Conservation (phyloP, 1,140 invertebrate species). For the Cydia fagiglandana region DNA sequence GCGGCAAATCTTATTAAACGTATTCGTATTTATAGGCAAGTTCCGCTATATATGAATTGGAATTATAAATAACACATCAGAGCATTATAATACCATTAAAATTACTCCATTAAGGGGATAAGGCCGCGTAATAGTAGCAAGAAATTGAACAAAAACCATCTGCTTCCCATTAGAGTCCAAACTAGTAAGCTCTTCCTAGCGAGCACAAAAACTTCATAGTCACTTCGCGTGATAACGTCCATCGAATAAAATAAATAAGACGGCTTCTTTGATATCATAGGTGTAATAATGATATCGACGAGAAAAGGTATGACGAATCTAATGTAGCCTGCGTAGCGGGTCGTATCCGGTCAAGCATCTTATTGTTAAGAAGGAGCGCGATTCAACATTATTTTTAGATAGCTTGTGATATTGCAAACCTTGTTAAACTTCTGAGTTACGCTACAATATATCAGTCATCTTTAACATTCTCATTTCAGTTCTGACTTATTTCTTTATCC, state of each 20-base stretch:
- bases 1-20: not conserved
- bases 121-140: slow-evolving; percentile 35
- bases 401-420: not conserved
- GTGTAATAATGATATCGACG: slow-evolving; percentile 62
- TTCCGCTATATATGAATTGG: not conserved
- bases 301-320: slow-evolving; percentile 45
- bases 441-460: not conserved
- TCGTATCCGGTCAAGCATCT: slow-evolving; percentile 44
- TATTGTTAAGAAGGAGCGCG: slow-evolving; percentile 28
- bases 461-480: no score
- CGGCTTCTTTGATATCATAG: slow-evolving; percentile 48
- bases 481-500: no score
- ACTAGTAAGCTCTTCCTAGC: slow-evolving; percentile 56
- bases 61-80: not conserved
- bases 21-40: not conserved
- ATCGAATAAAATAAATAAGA: slow-evolving; percentile 64
- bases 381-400: not conserved
- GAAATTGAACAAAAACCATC: slow-evolving; percentile 48
- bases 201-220: slow-evolving; percentile 64
- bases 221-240: slow-evolving; percentile 61
- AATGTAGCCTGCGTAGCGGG: slow-evolving; percentile 46
- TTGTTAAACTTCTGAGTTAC: no score
- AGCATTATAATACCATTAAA: slow-evolving; percentile 20
- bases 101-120: slow-evolving; percentile 26
- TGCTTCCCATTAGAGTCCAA: slow-evolving; percentile 52